Base-by-base conservation (phyloP, 1,140 invertebrate species). In the Amyelois transitella region DNA sequence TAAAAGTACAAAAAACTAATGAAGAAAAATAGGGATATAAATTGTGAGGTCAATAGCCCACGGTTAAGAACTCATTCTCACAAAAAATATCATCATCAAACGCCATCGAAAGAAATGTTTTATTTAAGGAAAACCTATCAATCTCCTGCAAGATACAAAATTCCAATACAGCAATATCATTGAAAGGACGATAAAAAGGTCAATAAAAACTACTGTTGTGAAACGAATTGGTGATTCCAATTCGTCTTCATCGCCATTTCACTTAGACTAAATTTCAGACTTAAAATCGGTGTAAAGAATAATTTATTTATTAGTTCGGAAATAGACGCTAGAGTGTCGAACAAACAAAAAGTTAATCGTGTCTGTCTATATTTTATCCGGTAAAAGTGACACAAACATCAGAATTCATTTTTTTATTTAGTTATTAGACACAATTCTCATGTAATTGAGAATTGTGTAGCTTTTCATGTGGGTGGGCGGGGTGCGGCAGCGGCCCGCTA, bases 361-460 rank as follows among this genome's bases (percentile, higher is more conserved):
- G n/a, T n/a, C n/a, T n/a, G n/a, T n/a, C n/a, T n/a, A 10, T 28
- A 28, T 28, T 28, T 28, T 10, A 10, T 28, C 32, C 12, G 32
- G n/a, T 38, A 38, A 38, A 14, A 38, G 32, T 38, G n/a, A 44
- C 10, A 47, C 17, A 54, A 51, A 38, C 51, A 28, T 32, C 21
- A 19, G 1, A n/a, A 0, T 58, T 55, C 53, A 32, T 58, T 51
- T 14, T 1, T 38, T 38, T 38, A 38, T 60, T 60, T 52, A 45
- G 17, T 63, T 69, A n/a, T 55, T 59, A 61, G 72, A 62, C 56
- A 62, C 57, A 69, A 65, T 71, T 65, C 55, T 64, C 62, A 62
- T 69, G 67, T 71, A 66, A 72, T 75, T 72, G 63, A 66, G 67
- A 69, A 58, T 68, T 66, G 68, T 66, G 69, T 75, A 69, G 69